These are phyloP conservation scores for Centrocercus urophasianus DNA, from an alignment of 2,113 vertebrate genomes.

Conservation along the genomic window DNA sequence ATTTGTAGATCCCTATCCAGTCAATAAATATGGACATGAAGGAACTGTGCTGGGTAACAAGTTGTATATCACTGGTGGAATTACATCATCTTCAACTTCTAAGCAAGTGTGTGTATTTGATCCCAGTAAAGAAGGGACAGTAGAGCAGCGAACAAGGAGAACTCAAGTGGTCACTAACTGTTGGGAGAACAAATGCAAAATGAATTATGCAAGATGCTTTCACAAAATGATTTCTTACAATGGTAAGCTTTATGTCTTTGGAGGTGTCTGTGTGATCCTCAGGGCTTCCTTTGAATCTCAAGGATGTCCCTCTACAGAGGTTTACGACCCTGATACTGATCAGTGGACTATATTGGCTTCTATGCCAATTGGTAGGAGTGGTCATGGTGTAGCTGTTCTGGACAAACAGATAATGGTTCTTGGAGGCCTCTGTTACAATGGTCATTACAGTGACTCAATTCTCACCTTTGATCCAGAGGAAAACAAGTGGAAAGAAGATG, in stretches of 20 bases:
- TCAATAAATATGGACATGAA: slow-evolving; percentile 98
- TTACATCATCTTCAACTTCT: slow-evolving; percentile 98
- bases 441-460: slow-evolving; percentile 99
- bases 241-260: slow-evolving; percentile 98
- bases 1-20: slow-evolving; percentile 97
- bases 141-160: slow-evolving; percentile 89
- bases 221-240: slow-evolving; percentile 99
- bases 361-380: slow-evolving; percentile 98
- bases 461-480: slow-evolving; percentile 98
- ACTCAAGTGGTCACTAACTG: slow-evolving; percentile 91
- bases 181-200: slow-evolving; percentile 99
- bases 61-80: slow-evolving; percentile 96
- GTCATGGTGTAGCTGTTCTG: slow-evolving; percentile 95
- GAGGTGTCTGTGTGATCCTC: slow-evolving; percentile 96
- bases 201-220: slow-evolving; percentile 99
- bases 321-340: slow-evolving; percentile 94
- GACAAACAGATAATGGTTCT: slow-evolving; percentile 99
- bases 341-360: slow-evolving; percentile 99
- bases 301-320: slow-evolving; percentile 97
- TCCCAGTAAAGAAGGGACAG: slow-evolving; percentile 90
- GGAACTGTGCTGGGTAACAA: slow-evolving; percentile 95
- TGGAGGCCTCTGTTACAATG: slow-evolving; percentile 97
- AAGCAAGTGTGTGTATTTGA: slow-evolving; percentile 99
- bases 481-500: slow-evolving; percentile 99
- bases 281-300: slow-evolving; percentile 98